A percentile compares a stretch with the other conserved stretches of the same genome.
Evolutionary conservation across 1,140 invertebrate genomes (phyloP).

Genomic region (Lepidurus arcticus): DNA sequence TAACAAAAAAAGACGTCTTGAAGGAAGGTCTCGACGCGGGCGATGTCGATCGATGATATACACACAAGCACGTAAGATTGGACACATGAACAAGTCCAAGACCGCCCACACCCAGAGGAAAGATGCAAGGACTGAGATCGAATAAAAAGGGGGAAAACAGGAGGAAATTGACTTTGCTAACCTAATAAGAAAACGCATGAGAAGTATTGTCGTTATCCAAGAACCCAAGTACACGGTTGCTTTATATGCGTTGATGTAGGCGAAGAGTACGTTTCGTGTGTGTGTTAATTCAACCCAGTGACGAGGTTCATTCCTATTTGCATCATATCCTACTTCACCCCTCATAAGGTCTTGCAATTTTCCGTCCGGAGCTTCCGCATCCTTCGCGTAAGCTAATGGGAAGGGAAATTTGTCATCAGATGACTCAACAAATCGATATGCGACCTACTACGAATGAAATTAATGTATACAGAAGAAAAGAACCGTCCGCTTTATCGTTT

Average conservation of each 20-base stretch:
- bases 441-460: background rate
- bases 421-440: constrained; percentile 1
- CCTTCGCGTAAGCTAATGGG: background rate
- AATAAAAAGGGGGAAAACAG: background rate
- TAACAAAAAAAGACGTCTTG: background rate
- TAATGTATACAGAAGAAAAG: no score
- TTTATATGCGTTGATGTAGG: background rate
- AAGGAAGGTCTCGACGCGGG: constrained; percentile 8
- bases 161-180: background rate
- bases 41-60: background rate
- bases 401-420: background rate
- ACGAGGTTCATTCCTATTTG: background rate
- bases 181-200: background rate
- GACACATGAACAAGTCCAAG: background rate
- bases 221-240: background rate
- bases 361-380: background rate
- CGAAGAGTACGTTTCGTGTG: background rate
- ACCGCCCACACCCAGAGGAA: background rate
- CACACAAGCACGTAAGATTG: background rate
- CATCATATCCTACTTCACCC: background rate
- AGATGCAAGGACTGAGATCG: background rate
- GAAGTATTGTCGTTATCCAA: background rate
- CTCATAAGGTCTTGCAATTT: constrained; percentile 9
- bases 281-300: background rate
- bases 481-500: no score